phyloP scores from a whole-genome alignment of 2,888 invertebrate genomes.

The Melanostoma scalare region DNA sequence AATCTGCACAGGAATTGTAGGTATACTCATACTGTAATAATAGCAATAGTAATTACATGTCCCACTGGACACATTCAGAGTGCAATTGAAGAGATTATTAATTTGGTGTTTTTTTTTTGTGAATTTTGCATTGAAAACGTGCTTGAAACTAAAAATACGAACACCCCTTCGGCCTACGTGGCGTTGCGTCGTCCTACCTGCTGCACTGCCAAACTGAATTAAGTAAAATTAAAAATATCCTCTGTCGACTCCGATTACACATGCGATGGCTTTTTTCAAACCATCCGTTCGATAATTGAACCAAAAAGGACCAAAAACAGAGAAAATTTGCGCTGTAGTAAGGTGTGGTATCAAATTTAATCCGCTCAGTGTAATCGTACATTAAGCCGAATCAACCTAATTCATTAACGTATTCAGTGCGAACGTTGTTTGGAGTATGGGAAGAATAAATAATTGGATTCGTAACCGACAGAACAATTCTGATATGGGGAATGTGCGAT shows the following conservation, averaged over 20 bases:
- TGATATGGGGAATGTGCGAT: neutral
- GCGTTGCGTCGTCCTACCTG: constrained; percentile 1
- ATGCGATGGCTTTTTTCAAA: constrained; percentile 46
- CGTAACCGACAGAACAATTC: neutral
- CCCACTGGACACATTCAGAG: constrained; percentile 59
- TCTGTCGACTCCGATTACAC: constrained; percentile 61
- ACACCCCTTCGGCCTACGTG: neutral
- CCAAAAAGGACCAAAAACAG: constrained; percentile 5
- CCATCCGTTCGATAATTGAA: constrained; percentile 3
- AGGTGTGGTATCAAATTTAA: constrained; percentile 41
- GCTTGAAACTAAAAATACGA: constrained; percentile 34
- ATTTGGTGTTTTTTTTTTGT: constrained; percentile 47
- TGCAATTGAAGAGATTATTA: constrained; percentile 71
- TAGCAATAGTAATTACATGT: constrained; percentile 72
- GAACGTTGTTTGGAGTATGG: constrained; percentile 30
- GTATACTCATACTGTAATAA: constrained; percentile 58
- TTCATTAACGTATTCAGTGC: constrained; percentile 65
- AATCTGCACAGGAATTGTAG: constrained; percentile 57
- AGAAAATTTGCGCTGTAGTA: constrained; percentile 6
- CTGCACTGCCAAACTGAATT: constrained; percentile 26
- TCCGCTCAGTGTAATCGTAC: constrained; percentile 67
- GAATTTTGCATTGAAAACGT: neutral
- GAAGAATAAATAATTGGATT: constrained; percentile 64
- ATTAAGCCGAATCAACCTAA: constrained; percentile 72
- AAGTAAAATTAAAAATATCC: constrained; percentile 23